Evolutionary conservation across 2,888 invertebrate genomes (phyloP).

Genomic region (Panzeria rudis): DNA sequence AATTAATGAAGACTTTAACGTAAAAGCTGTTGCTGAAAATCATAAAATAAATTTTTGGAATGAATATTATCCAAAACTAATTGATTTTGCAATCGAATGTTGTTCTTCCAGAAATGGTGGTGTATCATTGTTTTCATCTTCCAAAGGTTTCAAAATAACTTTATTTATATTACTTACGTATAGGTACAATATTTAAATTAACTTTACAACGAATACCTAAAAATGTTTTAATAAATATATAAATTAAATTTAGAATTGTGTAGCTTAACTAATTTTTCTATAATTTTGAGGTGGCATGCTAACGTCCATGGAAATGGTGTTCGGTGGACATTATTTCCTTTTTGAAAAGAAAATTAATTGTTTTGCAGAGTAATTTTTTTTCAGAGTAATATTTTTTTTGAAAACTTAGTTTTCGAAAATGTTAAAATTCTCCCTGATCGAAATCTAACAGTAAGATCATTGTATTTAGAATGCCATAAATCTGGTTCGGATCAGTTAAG

Average conservation of each 20-base stretch:
- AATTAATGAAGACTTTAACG: slow-evolving; percentile 90
- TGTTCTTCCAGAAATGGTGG: slow-evolving; percentile 83
- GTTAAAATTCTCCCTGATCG: too few species aligned
- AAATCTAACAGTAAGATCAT: too few species aligned
- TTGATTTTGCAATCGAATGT: slow-evolving; percentile 89
- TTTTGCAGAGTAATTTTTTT: too few species aligned
- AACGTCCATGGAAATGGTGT: too few species aligned
- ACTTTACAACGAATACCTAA: slow-evolving; percentile 12
- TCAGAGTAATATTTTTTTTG: too few species aligned
- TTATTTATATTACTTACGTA: slow-evolving; percentile 52
- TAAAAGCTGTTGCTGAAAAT: slow-evolving; percentile 90
- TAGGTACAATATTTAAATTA: slow-evolving; percentile 44
- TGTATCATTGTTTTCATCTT: slow-evolving; percentile 35
- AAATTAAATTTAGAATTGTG: slow-evolving; percentile 8
- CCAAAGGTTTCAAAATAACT: slow-evolving; percentile 59
- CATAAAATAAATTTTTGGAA: slow-evolving; percentile 93
- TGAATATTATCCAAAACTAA: slow-evolving; percentile 91
- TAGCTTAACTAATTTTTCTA: too few species aligned
- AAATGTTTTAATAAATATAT: slow-evolving; percentile 61
- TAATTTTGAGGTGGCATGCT: too few species aligned
- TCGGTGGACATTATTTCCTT: too few species aligned
- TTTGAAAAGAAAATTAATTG: too few species aligned
- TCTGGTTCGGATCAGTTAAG: too few species aligned
- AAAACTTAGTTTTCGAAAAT: too few species aligned
- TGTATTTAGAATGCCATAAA: too few species aligned